Conservation (phyloP, 2,797 vertebrate genomes). For the Neostethus bicornis region DNA sequence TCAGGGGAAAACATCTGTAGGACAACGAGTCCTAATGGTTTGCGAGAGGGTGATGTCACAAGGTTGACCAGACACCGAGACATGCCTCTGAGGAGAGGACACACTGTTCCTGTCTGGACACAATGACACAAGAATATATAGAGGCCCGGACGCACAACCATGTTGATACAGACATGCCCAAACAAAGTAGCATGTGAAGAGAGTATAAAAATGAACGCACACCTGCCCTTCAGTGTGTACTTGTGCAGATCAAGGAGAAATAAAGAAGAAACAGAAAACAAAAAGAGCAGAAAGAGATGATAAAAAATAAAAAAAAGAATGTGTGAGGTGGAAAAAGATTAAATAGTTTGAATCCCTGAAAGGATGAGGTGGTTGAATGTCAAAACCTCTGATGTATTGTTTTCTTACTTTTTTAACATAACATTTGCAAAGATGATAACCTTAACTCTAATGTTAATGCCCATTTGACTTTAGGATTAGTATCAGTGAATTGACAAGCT, state of each 20-base stretch:
- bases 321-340: conserved; percentile 11
- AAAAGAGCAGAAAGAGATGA: conserved; percentile 4
- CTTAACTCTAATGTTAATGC: conserved; percentile 11
- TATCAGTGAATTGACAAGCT: conserved; percentile 15
- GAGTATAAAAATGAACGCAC: conserved; percentile 12
- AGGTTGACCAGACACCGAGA: conserved; percentile 39
- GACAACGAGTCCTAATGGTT: conserved; percentile 40
- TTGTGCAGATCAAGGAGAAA: conserved; percentile 31
- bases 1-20: conserved; percentile 49
- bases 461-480: conserved; percentile 13
- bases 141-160: background rate
- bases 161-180: conserved; percentile 1
- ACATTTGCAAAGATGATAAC: conserved; percentile 16
- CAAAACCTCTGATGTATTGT: background rate
- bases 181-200: conserved; percentile 15
- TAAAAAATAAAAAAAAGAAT: conserved; percentile 18
- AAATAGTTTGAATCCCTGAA: too few relatives aligned
- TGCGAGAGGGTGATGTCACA: conserved; percentile 46
- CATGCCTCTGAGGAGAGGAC: conserved; percentile 45
- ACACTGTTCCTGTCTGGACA: conserved; percentile 39
- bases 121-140: conserved; percentile 33
- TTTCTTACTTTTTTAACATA: conserved; percentile 7
- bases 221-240: conserved; percentile 38
- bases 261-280: conserved; percentile 22
- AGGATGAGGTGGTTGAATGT: background rate